Conservation (phyloP, 2,113 vertebrate species). For the Alosa alosa region DNA sequence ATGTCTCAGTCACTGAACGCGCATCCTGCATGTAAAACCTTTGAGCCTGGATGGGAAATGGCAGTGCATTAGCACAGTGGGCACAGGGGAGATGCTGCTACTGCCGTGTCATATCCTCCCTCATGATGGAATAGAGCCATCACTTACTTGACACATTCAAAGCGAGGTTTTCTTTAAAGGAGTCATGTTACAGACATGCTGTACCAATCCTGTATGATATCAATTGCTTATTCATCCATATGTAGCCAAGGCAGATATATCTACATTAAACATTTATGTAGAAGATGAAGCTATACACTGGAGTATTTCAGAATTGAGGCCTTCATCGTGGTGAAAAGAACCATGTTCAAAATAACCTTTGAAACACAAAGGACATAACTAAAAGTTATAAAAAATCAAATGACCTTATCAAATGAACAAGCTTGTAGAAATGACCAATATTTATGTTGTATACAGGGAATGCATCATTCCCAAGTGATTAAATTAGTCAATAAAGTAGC, state of each 20-base stretch:
- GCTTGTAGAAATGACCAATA: neutral
- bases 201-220: neutral
- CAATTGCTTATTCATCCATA: neutral
- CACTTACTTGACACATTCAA: neutral
- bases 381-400: neutral
- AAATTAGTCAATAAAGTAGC: neutral
- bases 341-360: neutral
- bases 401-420: neutral
- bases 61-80: neutral
- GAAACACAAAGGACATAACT: neutral
- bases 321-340: too few relatives aligned
- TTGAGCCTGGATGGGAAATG: neutral
- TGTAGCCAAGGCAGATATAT: neutral
- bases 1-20: neutral
- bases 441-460: neutral
- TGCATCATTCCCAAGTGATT: neutral
- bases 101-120: neutral
- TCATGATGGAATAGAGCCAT: neutral
- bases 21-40: neutral
- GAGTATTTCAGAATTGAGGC: neutral
- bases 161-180: neutral
- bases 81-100: neutral
- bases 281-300: neutral
- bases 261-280: neutral
- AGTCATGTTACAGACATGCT: neutral